Percentiles rank a stretch among this genome's conserved stretches.
phyloP scores from a whole-genome alignment of 1,140 invertebrate genomes.

The Drosophila santomea region DNA sequence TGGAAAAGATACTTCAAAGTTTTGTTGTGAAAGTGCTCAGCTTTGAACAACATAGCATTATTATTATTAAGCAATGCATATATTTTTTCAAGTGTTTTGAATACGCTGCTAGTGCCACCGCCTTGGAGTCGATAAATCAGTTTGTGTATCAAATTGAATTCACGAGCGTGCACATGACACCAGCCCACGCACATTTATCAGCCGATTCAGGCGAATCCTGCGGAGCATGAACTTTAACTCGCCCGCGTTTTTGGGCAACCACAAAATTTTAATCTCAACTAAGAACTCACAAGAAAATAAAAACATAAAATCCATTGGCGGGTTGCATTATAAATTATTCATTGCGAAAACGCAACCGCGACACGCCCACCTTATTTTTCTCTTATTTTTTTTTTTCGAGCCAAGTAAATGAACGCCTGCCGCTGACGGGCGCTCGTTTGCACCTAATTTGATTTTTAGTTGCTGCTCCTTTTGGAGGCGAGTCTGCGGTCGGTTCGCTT shows the following conservation, averaged over 20 bases:
- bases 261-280: constrained; percentile 79
- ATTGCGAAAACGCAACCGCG: constrained; percentile 70
- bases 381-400: not conserved
- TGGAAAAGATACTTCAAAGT: no score
- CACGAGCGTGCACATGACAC: constrained; percentile 80
- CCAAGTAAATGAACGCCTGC: constrained; percentile 14
- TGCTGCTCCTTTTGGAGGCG: constrained; percentile 60
- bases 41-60: no score
- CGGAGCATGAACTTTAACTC: constrained; percentile 48
- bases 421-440: constrained; percentile 75
- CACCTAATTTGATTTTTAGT: constrained; percentile 83
- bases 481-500: constrained; percentile 56
- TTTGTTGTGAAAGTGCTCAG: no score
- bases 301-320: constrained; percentile 16
- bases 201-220: constrained; percentile 20
- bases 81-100: not conserved
- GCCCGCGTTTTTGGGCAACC: constrained; percentile 36
- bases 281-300: constrained; percentile 54
- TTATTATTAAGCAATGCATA: no score
- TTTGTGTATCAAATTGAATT: constrained; percentile 83
- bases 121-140: constrained; percentile 74
- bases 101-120: constrained; percentile 19
- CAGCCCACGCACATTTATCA: constrained; percentile 77
- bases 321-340: constrained; percentile 80
- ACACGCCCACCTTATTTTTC: constrained; percentile 28